Evolutionary conservation across 2,888 invertebrate genomes (phyloP), one percentile per base, ranked within the genome.

Genomic region (Drepana falcataria): DNA sequence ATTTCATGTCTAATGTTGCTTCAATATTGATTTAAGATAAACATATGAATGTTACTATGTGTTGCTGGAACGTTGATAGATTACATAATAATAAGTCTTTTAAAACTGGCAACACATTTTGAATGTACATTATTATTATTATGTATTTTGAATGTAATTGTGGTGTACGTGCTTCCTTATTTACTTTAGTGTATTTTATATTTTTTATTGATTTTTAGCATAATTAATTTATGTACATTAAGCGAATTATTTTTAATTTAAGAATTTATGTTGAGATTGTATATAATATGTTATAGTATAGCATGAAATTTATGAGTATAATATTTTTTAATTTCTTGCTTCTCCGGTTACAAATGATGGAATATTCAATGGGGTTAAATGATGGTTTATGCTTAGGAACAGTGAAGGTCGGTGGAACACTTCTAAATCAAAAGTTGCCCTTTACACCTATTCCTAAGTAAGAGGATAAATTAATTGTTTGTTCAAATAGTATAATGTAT

Each of bases 121-220:
- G 0, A 21, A 21, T 21, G 21, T n/a, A n/a, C n/a, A n/a, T n/a
- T n/a, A n/a, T n/a, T n/a, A n/a, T n/a, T n/a, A n/a, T n/a, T n/a
- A n/a, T n/a, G n/a, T n/a, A n/a, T n/a, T n/a, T n/a, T n/a, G n/a
- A n/a, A n/a, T n/a, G n/a, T n/a, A n/a, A n/a, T n/a, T 63, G 48
- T 55, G 59, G 59, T 57, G 63, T 66, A 57, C 58, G 74, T 74
- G 79, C 77, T 81, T 77, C 74, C 75, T 63, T 67, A 65, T 69
- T 71, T 63, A 62, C 63, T 70, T 57, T 49, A 60, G 51, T 35
- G 53, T 58, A 51, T 57, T 51, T 33, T 34, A 52, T 56, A 51
- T 52, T 53, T 51, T 55, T 62, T 59, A 56, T 64, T 55, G 62
- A 65, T 66, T 65, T 62, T 61, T 67, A 57, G 53, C 62, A 58